Evolutionary conservation across 2,113 vertebrate genomes (phyloP), one percentile per base, ranked within the genome.

Genomic region (Maccullochella peelii): DNA sequence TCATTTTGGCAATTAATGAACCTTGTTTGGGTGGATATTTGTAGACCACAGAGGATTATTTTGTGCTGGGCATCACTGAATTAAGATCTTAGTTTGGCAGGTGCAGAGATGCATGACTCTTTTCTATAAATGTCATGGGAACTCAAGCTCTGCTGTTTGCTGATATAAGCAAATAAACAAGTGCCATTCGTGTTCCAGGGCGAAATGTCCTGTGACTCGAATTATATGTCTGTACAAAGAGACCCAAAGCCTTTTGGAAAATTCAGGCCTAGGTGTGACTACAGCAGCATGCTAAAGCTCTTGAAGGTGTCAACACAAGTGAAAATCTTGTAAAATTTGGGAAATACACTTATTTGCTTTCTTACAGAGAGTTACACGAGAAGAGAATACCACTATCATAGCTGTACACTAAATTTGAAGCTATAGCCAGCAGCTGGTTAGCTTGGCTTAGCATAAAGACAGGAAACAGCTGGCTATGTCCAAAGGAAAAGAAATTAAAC

Each of bases 1-100:
- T 91, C 66, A 81, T 80, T 81, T 79, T 20, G 40, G 33, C 49
- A 77, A 85, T 86, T 86, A 86, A 85, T 85, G 66, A 85, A 85
- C 52, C 72, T 83, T 57, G 67, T 85, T 83, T 79, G 61, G 73
- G 54, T n/a, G 62, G 44, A 75, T 61, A 36, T 62, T 65, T 57
- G 57, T 27, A 65, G 79, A 80, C 71, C 66, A 47, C 80, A 42
- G 85, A 85, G 62, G 73, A 90, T 82, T 82, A 70, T 80, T 82
- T 59, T 68, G 72, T 54, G 68, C 63, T 55, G n/a, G 63, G 25
- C 27, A 20, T 58, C 73, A 63, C 21, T 86, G 68, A 83, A 82
- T 74, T 74, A 70, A 80, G 78, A 73, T 75, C 42, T 81, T 38
- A 70, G 40, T 55, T 72, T 71, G 67, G 76, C 57, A 65, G 65